Evolutionary conservation across 2,113 vertebrate species (phyloP), one percentile per base, ranked within the genome.

Genomic region (Tenebrosternarchus preto): DNA sequence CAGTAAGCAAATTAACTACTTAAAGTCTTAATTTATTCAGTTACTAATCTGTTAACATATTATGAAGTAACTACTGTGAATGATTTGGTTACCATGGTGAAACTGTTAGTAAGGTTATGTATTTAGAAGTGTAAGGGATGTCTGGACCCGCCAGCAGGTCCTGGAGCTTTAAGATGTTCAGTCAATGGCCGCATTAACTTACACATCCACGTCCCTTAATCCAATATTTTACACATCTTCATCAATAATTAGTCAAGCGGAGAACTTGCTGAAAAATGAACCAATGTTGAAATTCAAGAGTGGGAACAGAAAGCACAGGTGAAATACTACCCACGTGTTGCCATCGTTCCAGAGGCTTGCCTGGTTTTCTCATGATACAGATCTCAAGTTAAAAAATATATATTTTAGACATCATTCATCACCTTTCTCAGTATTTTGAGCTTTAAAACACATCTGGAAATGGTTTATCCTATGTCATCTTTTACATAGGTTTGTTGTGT

Each of bases 221-320:
- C 29, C 3, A 20, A 31, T 33, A 66, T 20, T 33, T 66, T 25
- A 29, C 61, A 64, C 29, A 7, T 31, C 16, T 66, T 66, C 63
- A 33, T 66, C 16, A 66, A 66, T 66, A 64, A 64, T 64, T 64
- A 66, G 27, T 66, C 16, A 20, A 1, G 3, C 27, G 31, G 61
- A 64, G 27, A 64, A 27, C 25, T 64, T 64, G 27, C 12, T 31
- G 63, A 31, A 66, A n/a, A 66, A 66, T 29, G 29, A 66, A 66
- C 27, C 63, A 66, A 27, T 33, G 25, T 4, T 31, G 63, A 33
- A 17, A 66, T 29, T 33, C 5, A 66, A 33, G 63, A 33, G 29
- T 20, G 27, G 29, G 31, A 66, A 66, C 11, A 33, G 61, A 66
- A 66, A 33, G 8, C 29, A 29, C 63, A 33, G 63, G 3, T 66